Evolutionary conservation across 1,140 invertebrate species (phyloP), one percentile per base, ranked within the genome.

Genomic region (Caenorhabditis latens): DNA sequence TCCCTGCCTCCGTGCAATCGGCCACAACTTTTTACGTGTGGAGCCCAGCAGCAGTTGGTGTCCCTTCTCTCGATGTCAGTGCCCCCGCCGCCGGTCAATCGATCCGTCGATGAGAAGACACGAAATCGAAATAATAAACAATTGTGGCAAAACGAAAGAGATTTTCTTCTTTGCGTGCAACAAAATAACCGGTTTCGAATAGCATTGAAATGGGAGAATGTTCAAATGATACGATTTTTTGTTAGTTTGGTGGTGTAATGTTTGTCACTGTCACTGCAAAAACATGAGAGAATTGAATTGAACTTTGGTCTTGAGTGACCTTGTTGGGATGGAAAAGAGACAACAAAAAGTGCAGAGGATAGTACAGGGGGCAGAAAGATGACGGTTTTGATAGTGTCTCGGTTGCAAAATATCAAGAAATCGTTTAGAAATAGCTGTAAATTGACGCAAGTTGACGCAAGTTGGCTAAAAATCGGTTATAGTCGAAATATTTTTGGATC

Each of bases 181-280:
- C 32, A 32, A 32, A 32, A 32, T 24, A 50, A 79, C 71, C 71
- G 46, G 71, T 79, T 79, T 24, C 19, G 71, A n/a, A 79, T 50
- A 79, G 71, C 71, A 79, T 79, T 50, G 71, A 79, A 79, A 79
- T 24, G 71, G 21, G 21, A 24, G n/a, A 42, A 71, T 71, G 46
- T 79, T 79, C 71, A 79, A 79, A 79, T 79, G 46, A 71, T 71
- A 71, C 67, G 42, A 71, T 67, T 40, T 32, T 32, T 32, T 32
- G 0, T 13, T 40, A 24, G 21, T 11, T 65, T 46, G 71, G 13
- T 14, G 43, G n/a, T 79, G 46, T 79, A 48, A 46, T n/a, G 14
- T 58, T 19, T 21, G n/a, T n/a, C 42, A n/a, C 14, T 1, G n/a
- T n/a, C n/a, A 14, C 57, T 58, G 13, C 19, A 58, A 61, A 24